Evolutionary conservation across 2,888 invertebrate genomes (phyloP), one percentile per base, ranked within the genome.

Genomic region (Leptopilina myrica): DNA sequence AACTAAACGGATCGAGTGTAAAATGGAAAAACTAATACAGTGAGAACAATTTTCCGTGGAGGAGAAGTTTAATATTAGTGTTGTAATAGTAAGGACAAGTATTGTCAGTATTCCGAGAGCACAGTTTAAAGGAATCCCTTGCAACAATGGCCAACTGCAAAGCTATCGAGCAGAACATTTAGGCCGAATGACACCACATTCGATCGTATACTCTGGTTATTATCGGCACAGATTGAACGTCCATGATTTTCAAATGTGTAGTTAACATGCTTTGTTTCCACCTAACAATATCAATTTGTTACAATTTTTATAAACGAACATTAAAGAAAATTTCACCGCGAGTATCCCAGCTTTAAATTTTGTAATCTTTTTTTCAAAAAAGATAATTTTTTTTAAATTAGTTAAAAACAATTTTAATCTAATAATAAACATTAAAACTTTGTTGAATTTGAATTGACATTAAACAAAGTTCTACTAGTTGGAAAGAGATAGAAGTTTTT

Each of bases 131-230:
- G n/a, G 67, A 62, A 64, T 64, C 11, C 40, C 33, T 33, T 20
- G 20, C 12, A 26, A 76, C 49, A 8, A 64, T 8, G 73, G 86
- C 83, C 86, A 86, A 87, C 85, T 82, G 67, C 64, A 85, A 76
- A 20, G 8, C 83, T 33, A 26, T 40, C 66, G 76, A 76, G 77
- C 64, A 65, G 69, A 77, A 78, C 76, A 76, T 77, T 83, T 82
- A 80, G 81, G 75, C 64, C 82, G 77, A 82, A 79, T 87, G 85
- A 86, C 86, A 84, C 84, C 84, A 86, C 84, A 84, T 85, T 81
- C 80, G 84, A 85, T 82, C 86, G 84, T 86, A 86, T 85, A 79
- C 84, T 79, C 77, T 78, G 83, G 86, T 87, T 87, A 87, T 87
- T 87, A 84, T 84, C 40, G 81, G 84, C 85, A 84, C 82, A 84